phyloP scores from a whole-genome alignment of 2,888 invertebrate genomes.

The Drosophila demipolita region DNA sequence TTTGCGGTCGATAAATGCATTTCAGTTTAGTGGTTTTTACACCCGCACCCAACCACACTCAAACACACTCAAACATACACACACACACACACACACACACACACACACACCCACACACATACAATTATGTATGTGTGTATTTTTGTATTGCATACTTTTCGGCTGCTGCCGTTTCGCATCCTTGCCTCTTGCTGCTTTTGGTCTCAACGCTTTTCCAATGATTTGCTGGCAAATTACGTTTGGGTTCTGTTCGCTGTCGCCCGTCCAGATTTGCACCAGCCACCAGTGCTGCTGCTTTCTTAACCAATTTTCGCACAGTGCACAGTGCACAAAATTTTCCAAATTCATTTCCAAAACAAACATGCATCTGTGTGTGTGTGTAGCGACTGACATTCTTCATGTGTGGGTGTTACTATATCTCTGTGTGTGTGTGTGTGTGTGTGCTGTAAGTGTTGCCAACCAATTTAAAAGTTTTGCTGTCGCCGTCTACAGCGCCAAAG shows the following conservation, averaged over 20 bases:
- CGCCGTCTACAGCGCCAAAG: constrained; percentile 58
- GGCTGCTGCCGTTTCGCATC: constrained; percentile 48
- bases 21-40: constrained; percentile 78
- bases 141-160: constrained; percentile 72
- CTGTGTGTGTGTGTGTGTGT: constrained; percentile 21
- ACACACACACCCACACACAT: constrained; percentile 1
- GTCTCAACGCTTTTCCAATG: constrained; percentile 66
- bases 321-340: constrained; percentile 60
- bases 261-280: constrained; percentile 27
- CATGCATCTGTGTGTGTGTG: constrained; percentile 48
- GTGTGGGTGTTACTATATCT: constrained; percentile 45
- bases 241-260: constrained; percentile 61
- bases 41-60: constrained; percentile 51
- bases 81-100: constrained; percentile 2
- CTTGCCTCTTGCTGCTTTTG: constrained; percentile 21
- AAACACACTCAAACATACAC: constrained; percentile 2
- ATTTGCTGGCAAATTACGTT: constrained; percentile 79
- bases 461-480: constrained; percentile 77
- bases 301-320: constrained; percentile 36
- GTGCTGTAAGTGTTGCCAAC: constrained; percentile 73
- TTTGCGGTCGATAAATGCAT: constrained; percentile 83
- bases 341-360: constrained; percentile 83
- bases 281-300: constrained; percentile 17
- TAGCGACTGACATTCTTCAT: constrained; percentile 31
- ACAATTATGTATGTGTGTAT: constrained; percentile 24